Percentiles rank a stretch among this genome's conserved stretches.
phyloP scores from a whole-genome alignment of 2,888 invertebrate genomes.

The Oscheius sp. region DNA sequence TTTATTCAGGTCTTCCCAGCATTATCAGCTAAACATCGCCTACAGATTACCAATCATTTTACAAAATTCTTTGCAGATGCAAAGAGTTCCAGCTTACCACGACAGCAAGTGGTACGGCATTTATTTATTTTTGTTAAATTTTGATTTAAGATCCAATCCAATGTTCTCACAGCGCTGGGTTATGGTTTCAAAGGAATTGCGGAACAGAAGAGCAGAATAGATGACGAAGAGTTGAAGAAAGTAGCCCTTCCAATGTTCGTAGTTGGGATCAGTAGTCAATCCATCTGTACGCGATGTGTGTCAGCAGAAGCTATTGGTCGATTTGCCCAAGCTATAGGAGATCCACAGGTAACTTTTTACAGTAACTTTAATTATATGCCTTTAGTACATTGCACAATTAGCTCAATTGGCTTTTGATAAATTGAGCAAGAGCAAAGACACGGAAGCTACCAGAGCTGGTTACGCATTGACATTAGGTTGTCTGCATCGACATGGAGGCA shows the following conservation, averaged over 20 bases:
- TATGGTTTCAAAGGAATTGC: slow-evolving; percentile 82
- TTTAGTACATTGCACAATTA: slow-evolving; percentile 84
- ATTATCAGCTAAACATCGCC: slow-evolving; percentile 92
- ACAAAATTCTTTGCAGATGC: slow-evolving; percentile 84
- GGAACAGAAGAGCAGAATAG: slow-evolving; percentile 53
- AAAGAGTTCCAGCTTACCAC: slow-evolving; percentile 43
- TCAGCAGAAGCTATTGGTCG: slow-evolving; percentile 94
- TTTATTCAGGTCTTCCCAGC: slow-evolving; percentile 82
- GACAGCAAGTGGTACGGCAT: slow-evolving; percentile 48
- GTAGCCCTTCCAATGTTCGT: slow-evolving; percentile 65
- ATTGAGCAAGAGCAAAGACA: slow-evolving; percentile 54
- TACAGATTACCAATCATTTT: slow-evolving; percentile 95
- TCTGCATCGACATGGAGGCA: slow-evolving; percentile 82
- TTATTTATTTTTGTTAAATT: background rate
- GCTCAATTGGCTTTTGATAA: slow-evolving; percentile 90
- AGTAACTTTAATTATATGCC: background rate
- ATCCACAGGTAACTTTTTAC: slow-evolving; percentile 76
- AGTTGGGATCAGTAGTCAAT: slow-evolving; percentile 75
- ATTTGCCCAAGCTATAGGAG: slow-evolving; percentile 88
- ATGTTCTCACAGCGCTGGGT: slow-evolving; percentile 91
- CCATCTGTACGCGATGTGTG: slow-evolving; percentile 87
- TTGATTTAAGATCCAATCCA: slow-evolving; percentile 81
- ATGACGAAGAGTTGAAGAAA: slow-evolving; percentile 59
- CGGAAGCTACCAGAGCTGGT: slow-evolving; percentile 80
- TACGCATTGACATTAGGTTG: slow-evolving; percentile 94